Conservation (phyloP, 2,797 vertebrate species). For the Lophius americanus region DNA sequence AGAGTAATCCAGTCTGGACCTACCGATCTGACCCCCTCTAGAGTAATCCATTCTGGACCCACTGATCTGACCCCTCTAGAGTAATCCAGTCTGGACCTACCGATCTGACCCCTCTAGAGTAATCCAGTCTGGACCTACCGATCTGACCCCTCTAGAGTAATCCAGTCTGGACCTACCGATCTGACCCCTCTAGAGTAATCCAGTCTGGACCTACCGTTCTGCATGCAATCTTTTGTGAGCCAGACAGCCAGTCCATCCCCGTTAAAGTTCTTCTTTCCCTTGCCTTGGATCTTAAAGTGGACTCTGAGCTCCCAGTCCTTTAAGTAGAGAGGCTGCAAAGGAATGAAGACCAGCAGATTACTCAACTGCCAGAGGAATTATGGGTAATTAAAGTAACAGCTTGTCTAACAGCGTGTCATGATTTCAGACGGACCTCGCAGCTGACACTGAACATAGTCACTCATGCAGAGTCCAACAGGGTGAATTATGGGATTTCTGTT, state of each 20-base stretch:
- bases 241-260: conserved; percentile 93
- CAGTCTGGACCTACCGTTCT: conserved; percentile 82
- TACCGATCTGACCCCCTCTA: no score
- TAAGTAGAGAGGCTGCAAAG: conserved; percentile 86
- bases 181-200: no score
- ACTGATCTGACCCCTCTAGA: no score
- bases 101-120: conserved; percentile 79
- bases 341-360: conserved; percentile 26
- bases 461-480: not conserved
- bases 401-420: no score
- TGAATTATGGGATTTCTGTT: not conserved
- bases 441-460: no score
- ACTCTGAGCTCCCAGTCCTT: conserved; percentile 94
- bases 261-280: conserved; percentile 93
- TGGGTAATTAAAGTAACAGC: no score
- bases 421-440: no score
- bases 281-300: conserved; percentile 92
- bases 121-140: no score
- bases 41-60: not conserved
- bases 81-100: conserved; percentile 68
- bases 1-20: no score
- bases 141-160: not conserved
- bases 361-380: not conserved
- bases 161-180: not conserved
- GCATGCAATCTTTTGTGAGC: conserved; percentile 95